These are phyloP conservation scores for Menidia menidia DNA, from an alignment of 2,797 vertebrate species.

Conservation along the genomic window DNA sequence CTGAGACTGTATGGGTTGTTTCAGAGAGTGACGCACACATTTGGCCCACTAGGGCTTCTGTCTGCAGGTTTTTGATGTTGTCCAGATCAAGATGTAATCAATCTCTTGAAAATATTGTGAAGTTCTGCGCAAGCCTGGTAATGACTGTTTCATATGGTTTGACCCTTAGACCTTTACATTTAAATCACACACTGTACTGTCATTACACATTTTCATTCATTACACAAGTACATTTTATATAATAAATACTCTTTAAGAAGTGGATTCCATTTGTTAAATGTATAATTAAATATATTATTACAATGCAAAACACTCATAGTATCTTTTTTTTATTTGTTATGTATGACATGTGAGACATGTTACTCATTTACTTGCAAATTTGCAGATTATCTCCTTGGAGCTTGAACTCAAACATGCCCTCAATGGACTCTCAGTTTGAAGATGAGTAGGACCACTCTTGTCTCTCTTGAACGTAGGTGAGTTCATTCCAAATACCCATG, in stretches of 20 bases:
- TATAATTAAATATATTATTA: neutral
- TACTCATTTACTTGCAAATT: constrained; percentile 43
- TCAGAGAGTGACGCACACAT: too few relatives aligned
- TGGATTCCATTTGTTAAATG: neutral
- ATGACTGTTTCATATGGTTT: too few relatives aligned
- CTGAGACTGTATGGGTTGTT: too few relatives aligned
- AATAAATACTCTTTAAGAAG: too few relatives aligned
- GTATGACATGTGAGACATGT: constrained; percentile 15
- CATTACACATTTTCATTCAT: too few relatives aligned
- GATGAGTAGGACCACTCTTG: neutral
- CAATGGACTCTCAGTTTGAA: neutral
- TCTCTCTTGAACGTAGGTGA: constrained; percentile 26
- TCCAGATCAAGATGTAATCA: too few relatives aligned
- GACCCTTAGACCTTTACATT: too few relatives aligned
- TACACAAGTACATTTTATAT: neutral
- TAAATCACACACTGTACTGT: too few relatives aligned
- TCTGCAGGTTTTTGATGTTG: too few relatives aligned
- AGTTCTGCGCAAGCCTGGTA: too few relatives aligned
- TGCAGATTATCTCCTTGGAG: constrained; percentile 28
- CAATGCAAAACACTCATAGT: neutral
- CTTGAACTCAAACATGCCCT: constrained; percentile 41
- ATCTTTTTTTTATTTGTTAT: neutral
- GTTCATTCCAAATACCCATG: neutral
- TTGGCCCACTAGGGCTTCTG: too few relatives aligned
- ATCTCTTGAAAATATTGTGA: too few relatives aligned